Base-by-base conservation (phyloP, 2,797 vertebrate genomes). In the Nannoperca australis region DNA sequence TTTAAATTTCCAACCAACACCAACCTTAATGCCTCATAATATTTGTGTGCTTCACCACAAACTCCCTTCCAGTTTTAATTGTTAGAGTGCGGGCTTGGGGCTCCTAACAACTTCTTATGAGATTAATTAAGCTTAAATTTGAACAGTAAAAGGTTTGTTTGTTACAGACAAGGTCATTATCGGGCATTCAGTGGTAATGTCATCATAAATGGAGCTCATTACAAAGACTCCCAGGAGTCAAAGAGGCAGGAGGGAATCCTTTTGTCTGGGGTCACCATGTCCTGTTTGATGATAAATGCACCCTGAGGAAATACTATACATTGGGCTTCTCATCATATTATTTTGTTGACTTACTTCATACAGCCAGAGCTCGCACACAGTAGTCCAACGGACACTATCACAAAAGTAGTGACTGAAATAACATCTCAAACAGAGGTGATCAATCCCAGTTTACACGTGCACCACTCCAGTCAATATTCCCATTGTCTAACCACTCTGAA, bases 121-220 rank as follows among this genome's bases (percentile, higher is more conserved):
- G 85, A 89, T 88, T 78, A 90, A 89, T 87, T 88, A 90, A 76
- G 69, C 70, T 47, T 56, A 70, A 72, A 65, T 78, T 55, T 72
- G 59, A 84, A 76, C 50, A 78, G 55, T 58, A 70, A 88, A 80
- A 62, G 61, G 63, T 77, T 72, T 88, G 84, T 86, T 89, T 93
- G 83, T 90, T 86, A 65, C 60, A 73, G 50, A 54, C 55, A 78
- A 87, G 85, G 88, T 90, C 85, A 86, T 91, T 89, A 86, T 36
- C 51, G 5, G 8, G 55, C 62, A 62, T 58, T 78, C 55, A 55
- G 34, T 56, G 73, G 49, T 70, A 78, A 88, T 81, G 70, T 73
- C 59, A 87, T 84, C 67, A 83, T 66, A 86, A 80, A 84, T 20
- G 32, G 50, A 65, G 73, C 82, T 88, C 75, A 85, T 90, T 91